phyloP scores from a whole-genome alignment of 2,888 invertebrate species.

The Cataglyphis altisquamis region DNA sequence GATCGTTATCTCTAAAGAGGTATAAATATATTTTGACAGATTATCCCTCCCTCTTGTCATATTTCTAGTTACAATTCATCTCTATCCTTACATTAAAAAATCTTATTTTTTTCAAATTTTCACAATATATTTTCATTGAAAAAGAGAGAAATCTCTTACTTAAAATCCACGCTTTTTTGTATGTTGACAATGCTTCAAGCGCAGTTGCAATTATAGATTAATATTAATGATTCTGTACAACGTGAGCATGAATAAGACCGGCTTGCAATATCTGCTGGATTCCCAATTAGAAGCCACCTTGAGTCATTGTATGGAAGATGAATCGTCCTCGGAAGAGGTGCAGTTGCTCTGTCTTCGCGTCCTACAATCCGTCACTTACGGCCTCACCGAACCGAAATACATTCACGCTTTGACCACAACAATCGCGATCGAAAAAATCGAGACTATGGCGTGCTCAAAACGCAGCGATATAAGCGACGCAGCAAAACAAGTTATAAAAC shows the following conservation, averaged over 20 bases:
- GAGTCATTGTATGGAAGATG: constrained; percentile 72
- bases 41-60: neutral
- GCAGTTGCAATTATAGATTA: constrained; percentile 75
- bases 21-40: constrained; percentile 50
- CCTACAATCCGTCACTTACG: constrained; percentile 78
- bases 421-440: constrained; percentile 74
- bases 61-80: neutral
- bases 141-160: neutral
- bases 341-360: constrained; percentile 75
- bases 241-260: constrained; percentile 83
- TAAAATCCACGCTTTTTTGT: neutral
- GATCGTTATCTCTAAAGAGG: constrained; percentile 81
- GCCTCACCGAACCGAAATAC: constrained; percentile 69
- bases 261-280: constrained; percentile 78
- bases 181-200: neutral
- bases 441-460: constrained; percentile 64
- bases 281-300: constrained; percentile 73
- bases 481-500: constrained; percentile 74
- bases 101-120: neutral
- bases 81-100: neutral
- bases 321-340: constrained; percentile 70
- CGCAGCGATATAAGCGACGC: constrained; percentile 64
- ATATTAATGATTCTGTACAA: constrained; percentile 85
- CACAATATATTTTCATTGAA: neutral
- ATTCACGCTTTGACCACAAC: constrained; percentile 68